These are phyloP conservation scores for Nyctereutes procyonoides DNA, from an alignment of 2,113 vertebrate genomes.

Conservation along the genomic window DNA sequence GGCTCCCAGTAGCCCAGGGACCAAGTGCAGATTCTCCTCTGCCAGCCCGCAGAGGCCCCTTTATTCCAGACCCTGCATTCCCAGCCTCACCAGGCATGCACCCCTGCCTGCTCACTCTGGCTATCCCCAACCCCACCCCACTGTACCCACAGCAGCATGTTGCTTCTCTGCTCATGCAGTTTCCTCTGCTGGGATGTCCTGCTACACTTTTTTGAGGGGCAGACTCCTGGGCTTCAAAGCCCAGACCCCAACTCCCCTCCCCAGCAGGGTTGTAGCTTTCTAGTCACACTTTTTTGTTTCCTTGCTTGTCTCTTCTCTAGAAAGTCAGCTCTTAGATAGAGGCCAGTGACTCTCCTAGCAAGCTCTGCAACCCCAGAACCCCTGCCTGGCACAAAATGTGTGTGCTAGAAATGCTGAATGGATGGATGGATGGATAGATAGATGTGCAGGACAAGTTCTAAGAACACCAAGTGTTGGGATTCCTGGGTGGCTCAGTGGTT, in stretches of 20 bases:
- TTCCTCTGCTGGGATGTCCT: not conserved
- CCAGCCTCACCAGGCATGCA: accelerated
- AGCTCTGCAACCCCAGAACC: not conserved
- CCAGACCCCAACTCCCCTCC: not conserved
- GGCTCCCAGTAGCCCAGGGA: not conserved
- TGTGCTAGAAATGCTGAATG: no score
- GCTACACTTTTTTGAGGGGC: not conserved
- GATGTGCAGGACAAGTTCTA: not conserved
- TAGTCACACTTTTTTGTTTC: accelerated
- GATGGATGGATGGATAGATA: no score
- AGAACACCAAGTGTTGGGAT: not conserved
- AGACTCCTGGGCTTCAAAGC: not conserved
- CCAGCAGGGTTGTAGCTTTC: not conserved
- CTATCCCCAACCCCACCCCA: no score
- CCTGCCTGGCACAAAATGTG: not conserved
- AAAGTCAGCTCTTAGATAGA: not conserved
- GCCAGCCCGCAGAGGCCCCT: not conserved
- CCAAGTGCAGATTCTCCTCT: not conserved
- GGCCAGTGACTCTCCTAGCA: not conserved
- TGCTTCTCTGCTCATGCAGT: not conserved
- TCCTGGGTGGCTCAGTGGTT: no score
- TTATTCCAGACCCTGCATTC: not conserved
- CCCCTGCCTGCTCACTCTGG: not conserved
- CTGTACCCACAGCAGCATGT: not conserved
- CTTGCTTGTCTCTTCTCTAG: not conserved